Base-by-base conservation (phyloP, 2,113 vertebrate genomes). In the Centropus bengalensis region DNA sequence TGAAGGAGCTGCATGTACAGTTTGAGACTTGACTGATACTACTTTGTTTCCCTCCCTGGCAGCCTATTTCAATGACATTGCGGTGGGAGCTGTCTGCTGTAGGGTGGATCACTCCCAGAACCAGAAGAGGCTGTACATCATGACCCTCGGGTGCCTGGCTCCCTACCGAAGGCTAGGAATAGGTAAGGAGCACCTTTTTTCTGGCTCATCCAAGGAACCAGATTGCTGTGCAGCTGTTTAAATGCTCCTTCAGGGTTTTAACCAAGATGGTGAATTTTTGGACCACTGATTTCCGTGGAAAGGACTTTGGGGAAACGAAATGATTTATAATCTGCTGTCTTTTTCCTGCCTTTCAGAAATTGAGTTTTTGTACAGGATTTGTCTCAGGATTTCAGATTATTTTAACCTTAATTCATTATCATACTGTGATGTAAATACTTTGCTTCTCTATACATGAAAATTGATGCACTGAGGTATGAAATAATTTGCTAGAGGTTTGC, bases 1-100 rank as follows among this genome's bases (percentile, higher is more conserved):
- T 55, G 28, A 66, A 89, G 21, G 9, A 74, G 9, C 44, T 67
- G 64, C 40, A 32, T 24, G 49, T 58, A 12, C 21, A n/a, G 18
- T 71, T 78, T 60, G 75, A 78, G 59, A 16, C 27, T 64, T 79
- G 73, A 45, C 71, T 90, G 64, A 66, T 49, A 54, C 92, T 9
- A 13, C 64, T 93, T 42, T 91, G n/a, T 82, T 86, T 94, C 89
- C 62, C 67, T 97, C 63, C 30, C 22, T 82, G 94, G 83, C 97
- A 99, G 99, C 99, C 28, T 99, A 99, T 98, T 99, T 99, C 98
- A 99, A 99, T 97, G 99, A 99, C 97, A 99, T 99, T 91, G 99
- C 99, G 85, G 99, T 99, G 92, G 99, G 99, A 77, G 99, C 99
- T 24, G 99, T 99, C 75, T 99, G 99, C 98, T 99, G 99, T 98